These are phyloP conservation scores for Momotus momota DNA, from an alignment of 2,797 vertebrate genomes.

Conservation along the genomic window DNA sequence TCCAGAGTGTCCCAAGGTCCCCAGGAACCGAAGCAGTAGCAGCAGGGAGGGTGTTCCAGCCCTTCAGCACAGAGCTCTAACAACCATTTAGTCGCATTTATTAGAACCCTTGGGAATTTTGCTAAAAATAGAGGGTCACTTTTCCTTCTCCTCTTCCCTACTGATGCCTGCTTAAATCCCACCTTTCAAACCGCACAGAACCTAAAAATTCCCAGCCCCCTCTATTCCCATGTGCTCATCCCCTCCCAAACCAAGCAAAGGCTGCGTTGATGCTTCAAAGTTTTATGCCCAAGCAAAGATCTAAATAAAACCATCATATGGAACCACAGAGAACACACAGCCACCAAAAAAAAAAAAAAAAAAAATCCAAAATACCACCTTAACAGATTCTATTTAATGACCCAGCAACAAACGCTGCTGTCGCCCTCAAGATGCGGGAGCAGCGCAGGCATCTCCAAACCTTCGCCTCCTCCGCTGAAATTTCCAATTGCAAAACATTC, in stretches of 20 bases:
- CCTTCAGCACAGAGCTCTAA: background rate
- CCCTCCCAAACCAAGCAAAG: background rate
- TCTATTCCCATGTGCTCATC: accelerated
- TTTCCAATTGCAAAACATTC: slow-evolving; percentile 47
- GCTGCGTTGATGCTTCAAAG: background rate
- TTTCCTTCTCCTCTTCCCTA: background rate
- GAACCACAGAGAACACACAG: background rate
- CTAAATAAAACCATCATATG: background rate
- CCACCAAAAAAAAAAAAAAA: background rate
- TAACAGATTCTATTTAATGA: background rate
- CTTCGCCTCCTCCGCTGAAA: background rate
- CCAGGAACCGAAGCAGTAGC: background rate
- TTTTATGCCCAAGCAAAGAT: background rate
- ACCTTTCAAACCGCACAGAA: background rate
- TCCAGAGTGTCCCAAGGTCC: background rate
- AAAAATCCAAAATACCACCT: background rate
- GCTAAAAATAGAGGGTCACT: background rate
- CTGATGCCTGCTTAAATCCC: background rate
- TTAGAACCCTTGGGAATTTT: background rate
- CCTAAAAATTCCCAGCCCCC: background rate
- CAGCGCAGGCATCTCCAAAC: background rate
- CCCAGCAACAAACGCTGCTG: background rate
- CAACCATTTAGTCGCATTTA: background rate
- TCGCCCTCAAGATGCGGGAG: background rate
- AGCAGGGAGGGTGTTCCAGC: background rate